phyloP scores from a whole-genome alignment of 2,888 invertebrate species.

The Polyommatus icarus region DNA sequence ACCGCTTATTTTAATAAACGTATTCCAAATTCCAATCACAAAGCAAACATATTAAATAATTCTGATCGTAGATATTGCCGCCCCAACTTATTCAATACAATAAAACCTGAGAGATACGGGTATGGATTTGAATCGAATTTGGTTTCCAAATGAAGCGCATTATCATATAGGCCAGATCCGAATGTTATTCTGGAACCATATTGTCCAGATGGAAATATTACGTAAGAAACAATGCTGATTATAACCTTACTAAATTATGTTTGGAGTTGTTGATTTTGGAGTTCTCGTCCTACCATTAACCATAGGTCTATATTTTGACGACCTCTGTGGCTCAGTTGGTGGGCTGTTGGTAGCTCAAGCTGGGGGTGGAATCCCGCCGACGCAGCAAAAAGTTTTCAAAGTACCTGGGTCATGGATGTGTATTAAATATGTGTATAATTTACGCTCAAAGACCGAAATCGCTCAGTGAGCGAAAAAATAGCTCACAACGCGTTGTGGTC shows the following conservation, averaged over 20 bases:
- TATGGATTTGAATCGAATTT: slow-evolving; percentile 13
- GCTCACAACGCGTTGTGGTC: no score
- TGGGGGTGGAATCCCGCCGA: no score
- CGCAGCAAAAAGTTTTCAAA: no score
- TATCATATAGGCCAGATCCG: slow-evolving; percentile 16
- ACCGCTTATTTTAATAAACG: neutral
- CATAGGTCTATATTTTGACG: no score
- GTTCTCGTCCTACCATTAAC: no score
- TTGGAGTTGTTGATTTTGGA: no score
- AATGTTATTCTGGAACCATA: neutral
- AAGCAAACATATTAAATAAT: neutral
- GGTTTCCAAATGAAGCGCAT: slow-evolving; percentile 16
- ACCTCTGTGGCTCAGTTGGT: no score
- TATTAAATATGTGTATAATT: no score
- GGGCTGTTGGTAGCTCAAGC: no score
- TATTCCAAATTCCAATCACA: neutral
- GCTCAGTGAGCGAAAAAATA: no score
- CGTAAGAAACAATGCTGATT: neutral
- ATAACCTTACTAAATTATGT: neutral
- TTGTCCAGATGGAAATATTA: neutral
- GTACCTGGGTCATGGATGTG: no score
- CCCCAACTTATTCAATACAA: neutral
- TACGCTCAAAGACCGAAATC: no score
- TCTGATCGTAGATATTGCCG: neutral
- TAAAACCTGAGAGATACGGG: slow-evolving; percentile 17